Percentiles rank a stretch among this genome's conserved stretches.
Conservation (phyloP, 2,888 invertebrate species). For the Pseudeuparius sepicola region DNA sequence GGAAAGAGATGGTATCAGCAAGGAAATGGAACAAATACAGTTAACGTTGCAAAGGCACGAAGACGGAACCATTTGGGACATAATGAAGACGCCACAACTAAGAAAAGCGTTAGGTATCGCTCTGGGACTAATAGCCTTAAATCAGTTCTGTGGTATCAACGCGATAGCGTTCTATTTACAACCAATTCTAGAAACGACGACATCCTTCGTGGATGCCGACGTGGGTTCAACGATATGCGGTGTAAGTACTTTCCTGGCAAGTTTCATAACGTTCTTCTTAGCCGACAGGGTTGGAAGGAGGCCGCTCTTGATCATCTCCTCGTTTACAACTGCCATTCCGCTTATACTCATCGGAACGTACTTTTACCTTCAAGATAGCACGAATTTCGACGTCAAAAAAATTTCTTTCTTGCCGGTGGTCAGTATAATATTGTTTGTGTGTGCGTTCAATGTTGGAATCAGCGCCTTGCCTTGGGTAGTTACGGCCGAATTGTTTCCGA, state of each 20-base stretch:
- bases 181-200: conserved; percentile 48
- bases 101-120: conserved; percentile 67
- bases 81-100: conserved; percentile 50
- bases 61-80: conserved; percentile 35
- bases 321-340: conserved; percentile 47
- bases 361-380: conserved; percentile 45
- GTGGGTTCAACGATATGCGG: background rate
- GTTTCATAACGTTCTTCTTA: background rate
- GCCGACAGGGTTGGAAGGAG: conserved; percentile 64
- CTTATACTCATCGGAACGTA: conserved; percentile 43
- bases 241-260: background rate
- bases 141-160: conserved; percentile 76
- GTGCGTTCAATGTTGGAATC: conserved; percentile 64
- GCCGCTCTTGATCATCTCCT: conserved; percentile 60
- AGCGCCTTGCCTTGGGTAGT: conserved; percentile 78
- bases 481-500: conserved; percentile 72
- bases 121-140: conserved; percentile 63
- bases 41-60: conserved; percentile 38
- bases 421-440: conserved; percentile 62
- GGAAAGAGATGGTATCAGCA: conserved; percentile 47
- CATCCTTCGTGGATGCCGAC: background rate
- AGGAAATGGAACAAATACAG: conserved; percentile 44
- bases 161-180: conserved; percentile 70
- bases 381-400: conserved; percentile 38
- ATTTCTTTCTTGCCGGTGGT: conserved; percentile 57